Base-by-base conservation (phyloP, 1,140 invertebrate genomes). In the Octopus sinensis region DNA sequence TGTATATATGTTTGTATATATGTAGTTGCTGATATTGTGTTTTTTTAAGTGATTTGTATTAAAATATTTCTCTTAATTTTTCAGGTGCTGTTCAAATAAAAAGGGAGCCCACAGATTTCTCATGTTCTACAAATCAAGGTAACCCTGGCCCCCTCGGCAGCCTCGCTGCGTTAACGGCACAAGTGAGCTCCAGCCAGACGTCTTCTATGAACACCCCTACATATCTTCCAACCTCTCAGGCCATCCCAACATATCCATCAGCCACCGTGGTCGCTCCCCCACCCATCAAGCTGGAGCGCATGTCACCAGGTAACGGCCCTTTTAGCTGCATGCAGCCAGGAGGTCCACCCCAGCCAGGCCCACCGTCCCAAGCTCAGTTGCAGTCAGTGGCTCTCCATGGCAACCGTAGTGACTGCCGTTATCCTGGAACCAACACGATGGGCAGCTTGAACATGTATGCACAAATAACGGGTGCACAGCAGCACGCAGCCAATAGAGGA, bases 301-400 rank as follows among this genome's bases (percentile, higher is more conserved):
- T 73, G 68, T 73, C 68, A n/a, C 68, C 68, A n/a, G 68, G 68
- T 13, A 73, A 23, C 68, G 68, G 68, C 30, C 68, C 68, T 6
- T 73, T 73, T 73, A 73, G 68, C 30, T 73, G 68, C 13, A 73
- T 73, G 68, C 68, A 73, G 68, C 68, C 68, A 23, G 68, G 68
- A 73, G 68, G 17, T 6, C 30, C 30, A 43, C 68, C 68, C 9
- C 68, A 73, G 30, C 17, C 68, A 13, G 17, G 17, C 17, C 68
- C 68, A 23, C 30, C 68, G 17, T 73, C 68, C 68, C 68, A 73
- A 23, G 17, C 17, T 13, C 68, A 73, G 68, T 73, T 73, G 30
- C 7, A 13, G 17, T 73, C 68, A 13, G 30, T 73, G 68, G 68
- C 68, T 5, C 30, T 73, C 17, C 68, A 73, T 73, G 68, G 68